Evolutionary conservation across 2,113 vertebrate genomes (phyloP).

Genomic region (Butorides virescens): DNA sequence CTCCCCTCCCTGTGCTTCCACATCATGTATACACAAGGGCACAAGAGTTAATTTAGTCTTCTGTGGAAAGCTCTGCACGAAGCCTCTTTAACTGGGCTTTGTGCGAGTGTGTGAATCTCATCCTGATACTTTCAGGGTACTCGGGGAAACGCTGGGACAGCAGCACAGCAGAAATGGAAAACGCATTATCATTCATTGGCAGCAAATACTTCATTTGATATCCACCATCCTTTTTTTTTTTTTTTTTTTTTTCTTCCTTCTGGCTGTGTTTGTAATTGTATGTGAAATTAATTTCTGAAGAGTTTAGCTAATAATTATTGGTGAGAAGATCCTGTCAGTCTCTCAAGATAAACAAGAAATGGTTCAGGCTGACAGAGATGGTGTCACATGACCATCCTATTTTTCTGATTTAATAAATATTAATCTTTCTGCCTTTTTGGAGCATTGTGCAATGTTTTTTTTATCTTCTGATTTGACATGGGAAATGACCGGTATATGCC

Average conservation of each 20-base stretch:
- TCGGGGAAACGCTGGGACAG: background rate
- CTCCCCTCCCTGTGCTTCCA: background rate
- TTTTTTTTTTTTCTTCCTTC: no score
- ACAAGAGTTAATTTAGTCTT: background rate
- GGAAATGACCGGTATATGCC: background rate
- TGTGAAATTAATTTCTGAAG: slow-evolving; percentile 26
- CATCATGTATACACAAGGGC: background rate
- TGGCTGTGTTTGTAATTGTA: background rate
- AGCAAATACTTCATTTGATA: background rate
- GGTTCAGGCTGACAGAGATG: background rate
- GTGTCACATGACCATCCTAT: background rate
- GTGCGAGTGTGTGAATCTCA: background rate
- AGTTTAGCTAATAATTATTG: slow-evolving; percentile 10
- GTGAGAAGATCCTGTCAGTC: background rate
- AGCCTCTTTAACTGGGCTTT: slow-evolving; percentile 5
- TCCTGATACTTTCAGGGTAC: background rate
- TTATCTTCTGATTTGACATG: background rate
- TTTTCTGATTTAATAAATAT: slow-evolving; percentile 40
- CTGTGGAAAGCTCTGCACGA: background rate
- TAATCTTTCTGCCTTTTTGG: background rate
- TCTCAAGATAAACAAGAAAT: background rate
- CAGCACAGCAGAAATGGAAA: slow-evolving; percentile 2
- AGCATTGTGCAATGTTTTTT: background rate
- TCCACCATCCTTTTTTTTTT: background rate
- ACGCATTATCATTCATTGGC: background rate